Conservation (phyloP, 2,797 vertebrate genomes). For the Harpagifer antarcticus region DNA sequence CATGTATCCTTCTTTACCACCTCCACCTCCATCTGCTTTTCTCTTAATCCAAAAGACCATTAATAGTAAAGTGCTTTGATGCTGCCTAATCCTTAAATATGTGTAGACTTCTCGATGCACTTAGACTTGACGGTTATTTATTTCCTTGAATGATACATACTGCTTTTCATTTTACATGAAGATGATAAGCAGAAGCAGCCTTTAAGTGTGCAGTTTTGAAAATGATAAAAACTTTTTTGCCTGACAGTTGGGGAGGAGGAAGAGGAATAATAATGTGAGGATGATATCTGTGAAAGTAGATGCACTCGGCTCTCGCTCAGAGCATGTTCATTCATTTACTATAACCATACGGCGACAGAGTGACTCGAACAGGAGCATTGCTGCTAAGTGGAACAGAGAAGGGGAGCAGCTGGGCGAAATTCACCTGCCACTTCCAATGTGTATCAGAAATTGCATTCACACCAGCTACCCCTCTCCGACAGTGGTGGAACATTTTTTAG, state of each 20-base stretch:
- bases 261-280: conserved; percentile 63
- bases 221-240: conserved; percentile 57
- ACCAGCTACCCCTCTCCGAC: conserved; percentile 58
- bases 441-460: conserved; percentile 80
- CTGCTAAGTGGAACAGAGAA: conserved; percentile 80
- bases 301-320: conserved; percentile 65
- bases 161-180: conserved; percentile 20
- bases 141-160: conserved; percentile 29
- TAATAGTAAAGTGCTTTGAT: conserved; percentile 12
- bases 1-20: conserved; percentile 30
- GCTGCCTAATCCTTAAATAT: conserved; percentile 17
- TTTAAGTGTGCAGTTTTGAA: conserved; percentile 38
- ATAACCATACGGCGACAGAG: conserved; percentile 63
- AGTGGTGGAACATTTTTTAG: conserved; percentile 46
- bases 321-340: conserved; percentile 85
- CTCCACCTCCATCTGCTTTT: conserved; percentile 30
- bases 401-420: conserved; percentile 83
- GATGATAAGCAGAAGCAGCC: conserved; percentile 26
- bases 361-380: conserved; percentile 65
- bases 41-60: conserved; percentile 32
- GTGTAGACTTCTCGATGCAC: conserved; percentile 2
- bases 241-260: conserved; percentile 34
- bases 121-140: conserved; percentile 37
- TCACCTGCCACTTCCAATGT: conserved; percentile 87
- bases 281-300: conserved; percentile 79